Percentiles rank a stretch among this genome's conserved stretches.
phyloP scores from a whole-genome alignment of 2,888 invertebrate species.

The Callyntrura guangdongensis region DNA sequence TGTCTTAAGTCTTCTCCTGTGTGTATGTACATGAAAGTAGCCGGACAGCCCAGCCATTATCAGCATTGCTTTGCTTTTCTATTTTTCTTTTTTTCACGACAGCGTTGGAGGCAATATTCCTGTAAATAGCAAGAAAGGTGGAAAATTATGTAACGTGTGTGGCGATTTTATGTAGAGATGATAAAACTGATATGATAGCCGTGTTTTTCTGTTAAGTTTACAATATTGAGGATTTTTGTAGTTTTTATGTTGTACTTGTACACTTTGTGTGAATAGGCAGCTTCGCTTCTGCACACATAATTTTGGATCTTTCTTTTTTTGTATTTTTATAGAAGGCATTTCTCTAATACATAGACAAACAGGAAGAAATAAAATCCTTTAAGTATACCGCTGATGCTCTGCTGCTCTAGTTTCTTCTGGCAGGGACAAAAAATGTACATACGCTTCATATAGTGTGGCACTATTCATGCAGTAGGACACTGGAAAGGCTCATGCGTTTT shows the following conservation, averaged over 20 bases:
- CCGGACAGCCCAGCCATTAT: neutral
- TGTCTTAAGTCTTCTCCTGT: neutral
- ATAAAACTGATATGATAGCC: too few species aligned
- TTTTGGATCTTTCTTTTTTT: neutral
- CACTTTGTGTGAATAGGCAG: too few species aligned
- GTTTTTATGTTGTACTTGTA: too few species aligned
- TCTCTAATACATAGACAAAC: constrained; percentile 8
- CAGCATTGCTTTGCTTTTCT: neutral
- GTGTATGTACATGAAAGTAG: neutral
- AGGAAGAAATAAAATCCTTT: constrained; percentile 31
- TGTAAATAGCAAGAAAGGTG: too few species aligned
- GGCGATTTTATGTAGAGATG: too few species aligned
- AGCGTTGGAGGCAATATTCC: too few species aligned
- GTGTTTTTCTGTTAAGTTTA: too few species aligned
- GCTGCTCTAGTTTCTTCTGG: constrained; percentile 19
- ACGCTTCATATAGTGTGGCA: neutral
- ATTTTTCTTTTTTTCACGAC: neutral
- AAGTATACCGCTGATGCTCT: neutral
- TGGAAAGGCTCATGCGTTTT: constrained; percentile 80
- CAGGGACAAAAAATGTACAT: constrained; percentile 2
- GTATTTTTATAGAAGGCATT: constrained; percentile 15
- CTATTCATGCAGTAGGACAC: neutral
- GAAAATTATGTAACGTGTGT: too few species aligned
- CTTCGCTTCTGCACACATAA: neutral
- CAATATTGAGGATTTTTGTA: too few species aligned